A percentile compares a stretch with the other conserved stretches of the same genome.
phyloP scores from a whole-genome alignment of 2,113 vertebrate genomes.

The Delphinapterus leucas region DNA sequence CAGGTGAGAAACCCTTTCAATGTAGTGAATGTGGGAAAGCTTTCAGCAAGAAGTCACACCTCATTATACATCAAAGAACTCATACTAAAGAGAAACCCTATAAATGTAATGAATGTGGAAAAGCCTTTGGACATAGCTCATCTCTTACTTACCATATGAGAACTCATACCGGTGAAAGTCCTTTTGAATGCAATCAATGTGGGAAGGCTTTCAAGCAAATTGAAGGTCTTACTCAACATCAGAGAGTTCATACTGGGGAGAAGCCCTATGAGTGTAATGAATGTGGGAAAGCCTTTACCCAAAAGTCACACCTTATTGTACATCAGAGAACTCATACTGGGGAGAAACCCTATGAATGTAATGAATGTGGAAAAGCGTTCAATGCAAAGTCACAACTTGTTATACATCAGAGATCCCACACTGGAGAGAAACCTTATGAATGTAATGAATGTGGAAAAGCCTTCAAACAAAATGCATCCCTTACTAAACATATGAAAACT shows the following conservation, averaged over 20 bases:
- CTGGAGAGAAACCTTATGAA: slow-evolving; percentile 90
- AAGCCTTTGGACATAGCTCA: slow-evolving; percentile 71
- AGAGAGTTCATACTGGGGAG: slow-evolving; percentile 75
- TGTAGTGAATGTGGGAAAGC: slow-evolving; percentile 74
- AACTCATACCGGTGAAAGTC: slow-evolving; percentile 75
- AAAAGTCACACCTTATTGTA: slow-evolving; percentile 75
- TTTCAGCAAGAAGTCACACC: slow-evolving; percentile 74
- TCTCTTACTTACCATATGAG: slow-evolving; percentile 74
- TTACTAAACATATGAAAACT: slow-evolving; percentile 85
- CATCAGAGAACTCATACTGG: slow-evolving; percentile 79
- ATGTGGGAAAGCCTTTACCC: slow-evolving; percentile 77
- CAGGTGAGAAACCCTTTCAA: slow-evolving; percentile 74
- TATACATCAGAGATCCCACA: slow-evolving; percentile 90
- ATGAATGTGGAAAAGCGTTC: slow-evolving; percentile 83
- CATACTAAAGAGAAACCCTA: slow-evolving; percentile 79
- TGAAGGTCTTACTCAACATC: slow-evolving; percentile 73
- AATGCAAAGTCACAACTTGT: slow-evolving; percentile 89
- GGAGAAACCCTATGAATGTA: slow-evolving; percentile 78
- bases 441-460: slow-evolving; percentile 89
- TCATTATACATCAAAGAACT: slow-evolving; percentile 71
- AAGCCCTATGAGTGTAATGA: slow-evolving; percentile 77
- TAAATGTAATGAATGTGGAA: slow-evolving; percentile 85
- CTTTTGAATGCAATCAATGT: slow-evolving; percentile 73
- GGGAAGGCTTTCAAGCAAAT: slow-evolving; percentile 75
- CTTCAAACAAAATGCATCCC: slow-evolving; percentile 84